Conservation (phyloP, 2,797 vertebrate genomes). For the Chrysocyon brachyurus region DNA sequence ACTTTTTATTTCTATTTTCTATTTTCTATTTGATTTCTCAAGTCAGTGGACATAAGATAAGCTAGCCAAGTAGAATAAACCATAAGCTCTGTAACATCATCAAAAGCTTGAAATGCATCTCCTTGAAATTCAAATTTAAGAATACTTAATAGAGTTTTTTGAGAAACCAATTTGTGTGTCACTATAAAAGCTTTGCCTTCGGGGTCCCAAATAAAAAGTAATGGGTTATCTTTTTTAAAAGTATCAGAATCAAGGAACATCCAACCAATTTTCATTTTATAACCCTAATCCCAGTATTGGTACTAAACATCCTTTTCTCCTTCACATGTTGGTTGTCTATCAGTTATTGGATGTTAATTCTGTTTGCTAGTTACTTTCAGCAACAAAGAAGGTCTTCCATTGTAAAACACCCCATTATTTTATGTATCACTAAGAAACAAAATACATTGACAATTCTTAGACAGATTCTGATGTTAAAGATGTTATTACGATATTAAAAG, state of each 20-base stretch:
- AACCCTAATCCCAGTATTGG: neutral
- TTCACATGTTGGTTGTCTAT: neutral
- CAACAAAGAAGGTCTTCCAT: neutral
- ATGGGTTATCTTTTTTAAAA: neutral
- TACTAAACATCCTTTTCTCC: neutral
- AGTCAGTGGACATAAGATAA: neutral
- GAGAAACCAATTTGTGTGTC: neutral
- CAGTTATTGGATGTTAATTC: neutral
- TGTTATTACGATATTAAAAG: neutral
- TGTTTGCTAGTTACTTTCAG: neutral
- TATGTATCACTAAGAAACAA: constrained; percentile 23
- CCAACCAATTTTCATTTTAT: neutral
- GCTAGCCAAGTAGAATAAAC: neutral
- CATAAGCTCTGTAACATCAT: neutral
- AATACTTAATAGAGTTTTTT: constrained; percentile 19
- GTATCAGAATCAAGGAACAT: neutral
- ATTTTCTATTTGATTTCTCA: constrained; percentile 39
- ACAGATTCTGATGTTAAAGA: neutral
- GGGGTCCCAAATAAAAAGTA: neutral
- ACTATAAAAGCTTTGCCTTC: neutral
- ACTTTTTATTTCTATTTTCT: neutral
- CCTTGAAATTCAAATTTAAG: constrained; percentile 10
- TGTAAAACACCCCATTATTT: neutral
- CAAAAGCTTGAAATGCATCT: neutral
- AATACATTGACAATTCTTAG: neutral